Percentiles rank a stretch among this genome's conserved stretches.
Evolutionary conservation across 2,113 vertebrate species (phyloP).

Genomic region (Eolophus roseicapilla): DNA sequence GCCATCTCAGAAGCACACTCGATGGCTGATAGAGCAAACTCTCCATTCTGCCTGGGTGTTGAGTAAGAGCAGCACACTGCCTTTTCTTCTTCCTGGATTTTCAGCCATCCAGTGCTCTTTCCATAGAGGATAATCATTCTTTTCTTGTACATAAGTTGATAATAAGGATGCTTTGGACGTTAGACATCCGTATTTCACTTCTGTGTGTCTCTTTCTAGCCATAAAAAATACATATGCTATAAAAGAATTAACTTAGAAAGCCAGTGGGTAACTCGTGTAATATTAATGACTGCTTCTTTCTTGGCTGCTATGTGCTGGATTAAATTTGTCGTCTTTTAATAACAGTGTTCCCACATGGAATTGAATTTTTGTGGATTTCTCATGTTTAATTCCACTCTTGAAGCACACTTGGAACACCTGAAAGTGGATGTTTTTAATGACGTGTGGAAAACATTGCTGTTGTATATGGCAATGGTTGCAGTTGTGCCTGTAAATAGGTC

Average conservation of each 20-base stretch:
- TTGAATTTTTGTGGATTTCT: neutral
- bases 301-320: neutral
- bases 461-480: neutral
- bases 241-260: neutral
- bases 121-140: neutral
- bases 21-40: neutral
- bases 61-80: neutral
- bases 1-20: rapidly evolving
- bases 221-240: neutral
- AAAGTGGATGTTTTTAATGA: neutral
- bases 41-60: neutral
- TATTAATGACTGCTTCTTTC: neutral
- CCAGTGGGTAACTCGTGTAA: neutral
- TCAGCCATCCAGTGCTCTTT: neutral
- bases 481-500: neutral
- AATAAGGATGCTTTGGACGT: neutral
- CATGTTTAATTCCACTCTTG: rapidly evolving
- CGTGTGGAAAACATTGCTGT: neutral
- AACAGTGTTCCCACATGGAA: neutral
- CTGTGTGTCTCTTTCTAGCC: neutral
- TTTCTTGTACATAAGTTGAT: neutral
- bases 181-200: neutral
- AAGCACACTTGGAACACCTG: neutral
- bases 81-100: neutral
- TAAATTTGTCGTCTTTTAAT: neutral